Evolutionary conservation across 2,888 invertebrate genomes (phyloP).

Genomic region (Empis stercorea): DNA sequence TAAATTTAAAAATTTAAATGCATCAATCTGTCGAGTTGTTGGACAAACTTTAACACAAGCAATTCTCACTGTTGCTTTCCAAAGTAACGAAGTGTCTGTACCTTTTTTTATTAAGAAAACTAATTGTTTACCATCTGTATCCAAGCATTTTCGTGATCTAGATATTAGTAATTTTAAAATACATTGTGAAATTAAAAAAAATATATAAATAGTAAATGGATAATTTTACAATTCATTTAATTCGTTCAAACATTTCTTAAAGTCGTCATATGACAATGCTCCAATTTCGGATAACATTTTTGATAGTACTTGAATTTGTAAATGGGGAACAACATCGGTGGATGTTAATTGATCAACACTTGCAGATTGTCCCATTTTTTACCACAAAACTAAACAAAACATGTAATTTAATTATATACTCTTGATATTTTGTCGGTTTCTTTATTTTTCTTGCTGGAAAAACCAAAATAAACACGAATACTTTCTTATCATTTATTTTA

Average conservation of each 20-base stretch:
- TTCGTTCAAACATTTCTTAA: slow-evolving; percentile 43
- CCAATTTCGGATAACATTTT: slow-evolving; percentile 36
- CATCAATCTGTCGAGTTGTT: slow-evolving; percentile 40
- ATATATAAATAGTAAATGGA: too few relatives aligned
- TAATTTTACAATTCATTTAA: slow-evolving; percentile 52
- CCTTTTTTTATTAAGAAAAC: slow-evolving; percentile 52
- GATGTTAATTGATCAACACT: slow-evolving; percentile 23
- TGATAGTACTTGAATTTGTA: slow-evolving; percentile 30
- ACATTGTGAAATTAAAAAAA: too few relatives aligned
- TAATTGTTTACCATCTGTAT: slow-evolving; percentile 47
- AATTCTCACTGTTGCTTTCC: slow-evolving; percentile 56
- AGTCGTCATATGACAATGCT: slow-evolving; percentile 43
- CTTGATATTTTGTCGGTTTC: too few relatives aligned
- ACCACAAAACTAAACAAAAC: too few relatives aligned
- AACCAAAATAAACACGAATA: too few relatives aligned
- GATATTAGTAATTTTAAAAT: too few relatives aligned
- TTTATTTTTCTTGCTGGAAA: too few relatives aligned
- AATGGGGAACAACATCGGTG: slow-evolving; percentile 18
- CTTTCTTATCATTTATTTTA: too few relatives aligned
- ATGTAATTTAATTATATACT: too few relatives aligned
- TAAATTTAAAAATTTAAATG: slow-evolving; percentile 45
- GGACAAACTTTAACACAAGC: slow-evolving; percentile 49
- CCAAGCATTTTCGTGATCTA: slow-evolving; percentile 47
- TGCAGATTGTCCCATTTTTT: slow-evolving; percentile 22
- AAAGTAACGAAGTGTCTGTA: slow-evolving; percentile 48